A percentile compares a stretch with the other conserved stretches of the same genome.
Conservation (phyloP, 2,797 vertebrate genomes). For the Vireo griseus region DNA sequence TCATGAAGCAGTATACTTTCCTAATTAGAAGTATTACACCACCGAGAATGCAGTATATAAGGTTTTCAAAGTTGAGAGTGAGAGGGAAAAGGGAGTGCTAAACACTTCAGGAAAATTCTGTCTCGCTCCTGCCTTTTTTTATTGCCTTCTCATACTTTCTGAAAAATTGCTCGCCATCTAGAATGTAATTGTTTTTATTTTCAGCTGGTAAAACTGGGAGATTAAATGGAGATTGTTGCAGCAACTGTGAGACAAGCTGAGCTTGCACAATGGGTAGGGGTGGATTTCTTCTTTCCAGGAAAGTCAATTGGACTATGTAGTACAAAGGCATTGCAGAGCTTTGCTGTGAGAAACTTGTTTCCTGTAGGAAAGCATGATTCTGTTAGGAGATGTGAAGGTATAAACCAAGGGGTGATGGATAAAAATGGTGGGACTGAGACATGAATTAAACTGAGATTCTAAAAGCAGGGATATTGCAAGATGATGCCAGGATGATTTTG, state of each 20-base stretch:
- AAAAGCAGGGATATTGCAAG: background rate
- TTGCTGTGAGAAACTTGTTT: background rate
- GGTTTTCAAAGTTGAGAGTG: background rate
- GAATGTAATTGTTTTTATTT: background rate
- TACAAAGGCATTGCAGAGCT: background rate
- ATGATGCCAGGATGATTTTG: too few species aligned
- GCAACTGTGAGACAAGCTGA: background rate
- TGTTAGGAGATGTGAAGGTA: background rate
- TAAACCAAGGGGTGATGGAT: background rate
- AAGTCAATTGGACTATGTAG: accelerated
- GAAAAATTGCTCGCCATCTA: background rate
- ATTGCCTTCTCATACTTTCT: background rate
- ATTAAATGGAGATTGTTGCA: background rate
- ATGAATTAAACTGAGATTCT: background rate
- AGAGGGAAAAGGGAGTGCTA: background rate
- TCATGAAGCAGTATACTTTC: background rate
- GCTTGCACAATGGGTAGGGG: background rate
- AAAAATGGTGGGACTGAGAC: background rate
- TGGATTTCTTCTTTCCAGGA: background rate
- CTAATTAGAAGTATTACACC: background rate
- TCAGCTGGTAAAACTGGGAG: background rate
- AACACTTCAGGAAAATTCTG: background rate
- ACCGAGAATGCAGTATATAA: background rate
- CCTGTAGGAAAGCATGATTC: background rate
- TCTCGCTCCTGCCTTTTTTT: background rate